Evolutionary conservation across 2,797 vertebrate genomes (phyloP).

Genomic region (Hylomyscus alleni): DNA sequence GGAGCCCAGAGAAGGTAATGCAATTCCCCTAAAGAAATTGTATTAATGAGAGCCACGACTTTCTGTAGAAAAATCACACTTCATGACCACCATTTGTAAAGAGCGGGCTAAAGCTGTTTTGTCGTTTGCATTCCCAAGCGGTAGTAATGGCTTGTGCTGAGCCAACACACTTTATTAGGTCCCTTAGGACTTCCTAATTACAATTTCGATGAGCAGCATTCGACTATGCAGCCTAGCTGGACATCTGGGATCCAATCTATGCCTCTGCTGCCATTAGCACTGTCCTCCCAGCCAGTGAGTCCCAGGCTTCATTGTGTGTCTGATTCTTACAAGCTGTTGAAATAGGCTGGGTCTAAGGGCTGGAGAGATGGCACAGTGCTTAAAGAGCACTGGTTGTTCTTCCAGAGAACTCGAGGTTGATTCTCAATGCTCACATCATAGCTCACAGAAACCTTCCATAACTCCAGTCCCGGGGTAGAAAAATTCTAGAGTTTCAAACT

Average conservation of each 20-base stretch:
- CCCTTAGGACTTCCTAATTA: not conserved
- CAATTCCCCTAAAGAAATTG: slow-evolving; percentile 22
- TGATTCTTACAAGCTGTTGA: not conserved
- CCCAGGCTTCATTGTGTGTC: not conserved
- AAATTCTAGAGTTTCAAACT: slow-evolving; percentile 35
- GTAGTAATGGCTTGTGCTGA: not conserved
- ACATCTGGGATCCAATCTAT: not conserved
- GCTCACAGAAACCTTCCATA: not conserved
- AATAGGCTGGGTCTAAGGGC: not conserved
- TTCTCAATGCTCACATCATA: not conserved
- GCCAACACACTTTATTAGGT: not conserved
- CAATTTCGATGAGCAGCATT: not conserved
- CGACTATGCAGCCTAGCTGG: not conserved
- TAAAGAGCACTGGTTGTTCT: not conserved
- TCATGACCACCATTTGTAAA: not conserved
- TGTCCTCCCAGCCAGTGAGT: not conserved
- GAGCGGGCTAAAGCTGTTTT: not conserved
- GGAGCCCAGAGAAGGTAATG: not conserved
- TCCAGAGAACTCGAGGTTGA: not conserved
- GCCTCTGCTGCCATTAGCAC: not conserved
- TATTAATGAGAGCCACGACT: not conserved
- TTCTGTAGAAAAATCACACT: not conserved
- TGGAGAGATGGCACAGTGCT: not conserved
- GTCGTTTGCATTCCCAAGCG: not conserved
- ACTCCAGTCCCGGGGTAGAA: not conserved